A percentile compares a stretch with the other conserved stretches of the same genome.
Evolutionary conservation across 1,140 invertebrate genomes (phyloP).

Genomic region (Araneus ventricosus): DNA sequence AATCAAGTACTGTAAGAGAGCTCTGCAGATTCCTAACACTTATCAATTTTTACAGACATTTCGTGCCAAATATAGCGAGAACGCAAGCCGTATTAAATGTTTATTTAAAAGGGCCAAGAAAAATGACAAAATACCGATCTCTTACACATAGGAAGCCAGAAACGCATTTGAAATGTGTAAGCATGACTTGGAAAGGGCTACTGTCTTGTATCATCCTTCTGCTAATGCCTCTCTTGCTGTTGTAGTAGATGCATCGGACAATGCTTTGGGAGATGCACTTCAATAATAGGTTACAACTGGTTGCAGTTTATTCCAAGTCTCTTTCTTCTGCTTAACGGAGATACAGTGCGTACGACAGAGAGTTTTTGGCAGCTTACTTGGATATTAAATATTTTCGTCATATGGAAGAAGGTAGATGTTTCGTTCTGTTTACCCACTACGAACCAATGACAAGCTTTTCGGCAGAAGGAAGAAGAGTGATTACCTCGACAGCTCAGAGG

Average conservation of each 20-base stretch:
- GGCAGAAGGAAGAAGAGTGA: slow-evolving; percentile 62
- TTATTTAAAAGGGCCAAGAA: slow-evolving; percentile 80
- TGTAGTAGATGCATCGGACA: slow-evolving; percentile 71
- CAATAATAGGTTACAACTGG: slow-evolving; percentile 62
- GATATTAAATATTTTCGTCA: slow-evolving; percentile 77
- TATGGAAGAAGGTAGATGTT: slow-evolving; percentile 78
- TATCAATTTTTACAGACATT: slow-evolving; percentile 67
- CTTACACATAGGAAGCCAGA: slow-evolving; percentile 78
- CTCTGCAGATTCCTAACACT: slow-evolving; percentile 80
- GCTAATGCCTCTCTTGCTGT: slow-evolving; percentile 61
- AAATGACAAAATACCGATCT: slow-evolving; percentile 77
- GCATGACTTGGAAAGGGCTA: background rate
- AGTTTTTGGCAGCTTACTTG: slow-evolving; percentile 32
- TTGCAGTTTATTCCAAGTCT: slow-evolving; percentile 71
- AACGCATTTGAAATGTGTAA: slow-evolving; percentile 79
- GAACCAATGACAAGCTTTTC: slow-evolving; percentile 77
- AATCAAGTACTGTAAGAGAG: slow-evolving; percentile 77
- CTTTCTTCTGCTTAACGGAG: background rate
- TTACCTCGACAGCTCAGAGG: slow-evolving; percentile 77
- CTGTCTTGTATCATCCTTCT: slow-evolving; percentile 66
- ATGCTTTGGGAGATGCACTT: slow-evolving; percentile 68
- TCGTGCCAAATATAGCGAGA: slow-evolving; percentile 16
- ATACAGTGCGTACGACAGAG: slow-evolving; percentile 52
- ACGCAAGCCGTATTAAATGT: slow-evolving; percentile 78
- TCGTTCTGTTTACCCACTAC: slow-evolving; percentile 77